Evolutionary conservation across 2,113 vertebrate species (phyloP).

Genomic region (Bubo bubo): DNA sequence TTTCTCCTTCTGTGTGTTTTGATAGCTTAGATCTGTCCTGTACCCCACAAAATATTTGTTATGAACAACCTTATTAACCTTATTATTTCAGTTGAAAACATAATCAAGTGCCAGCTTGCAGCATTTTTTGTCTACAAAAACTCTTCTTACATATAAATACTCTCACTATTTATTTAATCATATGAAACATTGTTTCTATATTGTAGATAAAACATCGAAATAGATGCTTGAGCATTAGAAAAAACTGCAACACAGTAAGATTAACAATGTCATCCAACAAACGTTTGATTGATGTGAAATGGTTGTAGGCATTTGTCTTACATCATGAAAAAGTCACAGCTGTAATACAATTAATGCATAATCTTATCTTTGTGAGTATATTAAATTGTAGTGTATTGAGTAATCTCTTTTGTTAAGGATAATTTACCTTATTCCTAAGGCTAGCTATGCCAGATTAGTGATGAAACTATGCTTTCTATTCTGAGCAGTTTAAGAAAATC

Average conservation of each 20-base stretch:
- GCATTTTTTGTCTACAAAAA: neutral
- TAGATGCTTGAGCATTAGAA: neutral
- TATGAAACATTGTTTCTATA: neutral
- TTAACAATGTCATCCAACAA: neutral
- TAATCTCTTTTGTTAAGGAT: neutral
- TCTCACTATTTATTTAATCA: neutral
- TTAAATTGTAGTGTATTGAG: neutral
- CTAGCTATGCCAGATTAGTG: neutral
- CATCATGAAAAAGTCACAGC: neutral
- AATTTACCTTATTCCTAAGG: neutral
- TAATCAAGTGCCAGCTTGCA: neutral
- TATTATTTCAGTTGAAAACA: neutral
- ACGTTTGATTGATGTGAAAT: neutral
- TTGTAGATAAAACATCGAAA: neutral
- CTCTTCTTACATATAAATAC: neutral
- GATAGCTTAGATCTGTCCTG: neutral
- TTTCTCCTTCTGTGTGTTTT: neutral
- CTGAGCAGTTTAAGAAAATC: neutral
- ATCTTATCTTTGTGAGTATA: neutral
- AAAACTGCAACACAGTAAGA: neutral
- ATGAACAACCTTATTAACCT: neutral
- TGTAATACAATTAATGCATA: neutral
- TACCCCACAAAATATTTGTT: neutral
- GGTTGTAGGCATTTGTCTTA: neutral
- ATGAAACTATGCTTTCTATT: neutral